Evolutionary conservation across 2,888 invertebrate species (phyloP), one percentile per base, ranked within the genome.

Genomic region (Cerceris rybyensis): DNA sequence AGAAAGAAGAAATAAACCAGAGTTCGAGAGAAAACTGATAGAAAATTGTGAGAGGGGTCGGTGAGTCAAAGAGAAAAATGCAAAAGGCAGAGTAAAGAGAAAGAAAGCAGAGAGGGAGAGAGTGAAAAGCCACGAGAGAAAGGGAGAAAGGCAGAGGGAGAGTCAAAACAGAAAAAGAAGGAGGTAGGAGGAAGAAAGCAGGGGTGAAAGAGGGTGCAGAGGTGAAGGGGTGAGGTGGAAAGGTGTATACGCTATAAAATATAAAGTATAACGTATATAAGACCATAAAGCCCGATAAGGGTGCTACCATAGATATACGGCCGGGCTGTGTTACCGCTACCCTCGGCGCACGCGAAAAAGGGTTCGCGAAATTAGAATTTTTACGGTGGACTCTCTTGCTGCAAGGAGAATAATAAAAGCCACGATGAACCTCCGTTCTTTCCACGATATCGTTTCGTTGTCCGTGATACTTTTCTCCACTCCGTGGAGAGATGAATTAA

Each of bases 221-320:
- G 42, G 41, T 39, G 11, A 17, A 67, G 42, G 49, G 61, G 58
- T 16, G 66, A 42, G 59, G 66, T 28, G 50, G 71, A 66, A 61
- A 60, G 76, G 70, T 84, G 87, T 85, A 75, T 76, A 76, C 81
- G 86, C 86, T 88, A 87, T 90, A 90, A 90, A 90, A 86, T 89
- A 88, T 88, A 87, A 90, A 89, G 89, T 89, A 88, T 88, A 89
- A 88, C 86, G 87, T 88, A 87, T 85, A 85, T 88, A 89, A 88
- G 85, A 89, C 87, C 88, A 88, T 90, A 88, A 89, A 90, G 86
- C 73, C 84, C 82, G 91, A 91, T 91, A 91, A 91, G 90, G 85
- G 87, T 85, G 75, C 76, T 28, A 66, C 80, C 84, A 79, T 75
- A 87, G 89, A 89, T 90, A 90, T 89, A 85, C 85, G 85, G 68